Base-by-base conservation (phyloP, 2,113 vertebrate species). In the Grammomys dolichurus region DNA sequence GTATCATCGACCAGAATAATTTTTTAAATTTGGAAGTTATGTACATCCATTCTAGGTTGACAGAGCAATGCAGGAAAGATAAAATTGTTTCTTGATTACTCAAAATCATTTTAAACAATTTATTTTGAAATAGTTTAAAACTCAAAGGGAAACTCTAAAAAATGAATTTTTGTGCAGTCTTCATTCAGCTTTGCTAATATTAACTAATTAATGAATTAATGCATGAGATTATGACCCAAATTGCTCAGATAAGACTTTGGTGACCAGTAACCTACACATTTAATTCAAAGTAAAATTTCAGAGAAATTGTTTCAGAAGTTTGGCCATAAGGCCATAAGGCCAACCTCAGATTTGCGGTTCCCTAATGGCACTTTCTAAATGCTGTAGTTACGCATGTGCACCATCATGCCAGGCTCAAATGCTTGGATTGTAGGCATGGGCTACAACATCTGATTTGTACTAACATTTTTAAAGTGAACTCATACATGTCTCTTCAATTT, bases 51-150 rank as follows among this genome's bases (percentile, higher is more conserved):
- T 88, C 33, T 89, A 9, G 0, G 93, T 2, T 87, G 51, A 91
- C 31, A 56, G 0, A 3, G 40, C 67, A 54, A 48, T 48, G 7
- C 10, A 80, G 7, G 51, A 36, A 84, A 17, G n/a, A 31, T 80
- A 82, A 77, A 87, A 28, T 54, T 58, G 46, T 5, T 75, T 85
- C 24, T 16, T 92, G 60, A 60, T 46, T 86, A 69, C 20, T 94
- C 22, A 67, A 73, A 91, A 72, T 88, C 77, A 46, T 46, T 93
- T 93, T 85, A 43, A 24, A 95, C 90, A 19, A 63, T 95, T 88
- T 89, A 70, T 84, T 80, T 78, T 81, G 7, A 97, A 93, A 63
- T 81, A 88, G 76, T 28, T 86, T 84, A 93, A 67, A 75, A 75
- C 10, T 77, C 80, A 87, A 85, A 84, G 40, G 87, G 60, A 94